Evolutionary conservation across 2,797 vertebrate species (phyloP).

Genomic region (Hozukius guyotensis): DNA sequence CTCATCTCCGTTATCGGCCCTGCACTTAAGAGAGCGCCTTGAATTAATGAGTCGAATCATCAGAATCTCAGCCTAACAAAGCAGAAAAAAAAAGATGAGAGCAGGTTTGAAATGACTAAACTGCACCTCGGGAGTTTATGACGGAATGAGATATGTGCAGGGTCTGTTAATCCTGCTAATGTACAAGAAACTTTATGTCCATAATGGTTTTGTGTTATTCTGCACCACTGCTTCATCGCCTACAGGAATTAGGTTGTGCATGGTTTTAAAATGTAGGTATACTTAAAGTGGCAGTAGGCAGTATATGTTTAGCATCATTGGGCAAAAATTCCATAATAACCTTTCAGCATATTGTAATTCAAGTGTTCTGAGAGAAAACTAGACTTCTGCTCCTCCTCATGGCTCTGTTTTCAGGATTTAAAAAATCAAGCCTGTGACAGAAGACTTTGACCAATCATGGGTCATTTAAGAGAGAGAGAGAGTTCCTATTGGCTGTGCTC

Average conservation of each 20-base stretch:
- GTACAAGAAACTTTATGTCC: conserved; percentile 37
- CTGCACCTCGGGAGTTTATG: conserved; percentile 53
- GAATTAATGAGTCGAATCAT: conserved; percentile 71
- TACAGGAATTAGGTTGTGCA: background rate
- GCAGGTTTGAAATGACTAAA: conserved; percentile 39
- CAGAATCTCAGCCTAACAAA: conserved; percentile 59
- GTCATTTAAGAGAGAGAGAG: too few species aligned
- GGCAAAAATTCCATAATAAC: too few species aligned
- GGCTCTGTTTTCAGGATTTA: too few species aligned
- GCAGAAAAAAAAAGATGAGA: conserved; percentile 37
- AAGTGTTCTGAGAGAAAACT: too few species aligned
- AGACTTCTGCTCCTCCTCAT: too few species aligned
- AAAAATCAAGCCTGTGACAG: too few species aligned
- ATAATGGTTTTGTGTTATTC: conserved; percentile 28
- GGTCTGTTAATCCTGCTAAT: conserved; percentile 46
- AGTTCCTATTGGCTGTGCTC: too few species aligned
- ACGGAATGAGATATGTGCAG: conserved; percentile 28
- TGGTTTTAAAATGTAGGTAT: background rate
- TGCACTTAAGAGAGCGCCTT: conserved; percentile 37
- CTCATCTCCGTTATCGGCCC: conserved; percentile 51
- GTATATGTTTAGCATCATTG: too few species aligned
- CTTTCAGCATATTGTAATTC: too few species aligned
- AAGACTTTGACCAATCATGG: too few species aligned
- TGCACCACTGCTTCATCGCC: conserved; percentile 16
- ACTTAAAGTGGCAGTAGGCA: background rate